Base-by-base conservation (phyloP, 2,888 invertebrate genomes). In the Troides oblongomaculatus region DNA sequence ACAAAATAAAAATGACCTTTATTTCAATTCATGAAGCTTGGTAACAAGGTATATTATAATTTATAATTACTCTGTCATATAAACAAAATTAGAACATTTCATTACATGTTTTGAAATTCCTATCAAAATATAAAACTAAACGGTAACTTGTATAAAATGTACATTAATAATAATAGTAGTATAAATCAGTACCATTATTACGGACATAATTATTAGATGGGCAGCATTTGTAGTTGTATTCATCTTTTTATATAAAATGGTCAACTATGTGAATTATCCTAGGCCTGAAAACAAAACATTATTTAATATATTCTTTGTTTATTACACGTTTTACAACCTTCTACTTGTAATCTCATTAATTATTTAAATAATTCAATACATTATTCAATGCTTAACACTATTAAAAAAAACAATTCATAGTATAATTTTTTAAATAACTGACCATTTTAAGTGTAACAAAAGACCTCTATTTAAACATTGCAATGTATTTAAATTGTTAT, bases 1-100 rank as follows among this genome's bases (percentile, higher is more conserved):
- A 92, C 89, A 92, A 92, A 92, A 92, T 92, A 92, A 91, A 92
- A 92, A 92, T 90, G 87, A 91, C 90, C 87, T 90, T 91, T 91
- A 89, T 86, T 90, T 89, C 86, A 90, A 89, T 91, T 92, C 84
- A 87, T 89, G 87, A 92, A 92, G 92, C 91, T 87, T 89, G 92
- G 90, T 92, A 92, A 92, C 92, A 92, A 90, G 88, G 87, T 91
- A 91, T 89, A 89, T 88, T 85, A 85, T 89, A 89, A 87, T 86
- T 77, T 74, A 78, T 87, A 88, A 87, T 88, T 87, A 86, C 81
- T 88, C 87, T 87, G 84, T 87, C 85, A 83, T 87, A 84, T 81
- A 85, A 78, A 87, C 79, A 82, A 85, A 84, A 86, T 90, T 89
- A 89, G 87, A 90, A 90, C 86, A 89, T 85, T 88, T 87, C 85